Percentiles rank a stretch among this genome's conserved stretches.
Conservation (phyloP, 2,888 invertebrate genomes). For the Dicyrtomina minuta region DNA sequence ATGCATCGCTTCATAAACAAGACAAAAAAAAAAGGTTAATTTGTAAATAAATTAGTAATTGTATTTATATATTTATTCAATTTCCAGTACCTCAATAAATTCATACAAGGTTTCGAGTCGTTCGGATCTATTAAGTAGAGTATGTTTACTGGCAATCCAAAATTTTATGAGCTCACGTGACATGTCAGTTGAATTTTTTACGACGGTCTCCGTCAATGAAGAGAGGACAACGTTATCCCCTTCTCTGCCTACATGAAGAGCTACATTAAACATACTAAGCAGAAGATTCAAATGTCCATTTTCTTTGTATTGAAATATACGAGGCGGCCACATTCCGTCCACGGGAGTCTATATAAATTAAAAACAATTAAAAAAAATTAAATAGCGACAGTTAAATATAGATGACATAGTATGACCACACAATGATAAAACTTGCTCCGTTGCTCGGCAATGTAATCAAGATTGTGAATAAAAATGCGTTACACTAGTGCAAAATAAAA, state of each 20-base stretch:
- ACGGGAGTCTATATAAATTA: conserved; percentile 34
- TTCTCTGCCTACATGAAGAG: conserved; percentile 25
- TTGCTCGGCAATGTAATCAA: no score
- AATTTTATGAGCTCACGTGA: conserved; percentile 16
- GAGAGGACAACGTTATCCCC: conserved; percentile 10
- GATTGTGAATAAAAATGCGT: no score
- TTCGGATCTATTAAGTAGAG: conserved; percentile 29
- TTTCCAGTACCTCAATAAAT: conserved; percentile 36
- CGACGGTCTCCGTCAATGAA: neutral
- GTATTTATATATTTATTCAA: no score
- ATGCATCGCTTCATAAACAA: neutral
- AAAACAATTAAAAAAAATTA: no score
- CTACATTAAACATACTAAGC: conserved; percentile 28
- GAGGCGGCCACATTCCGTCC: conserved; percentile 43
- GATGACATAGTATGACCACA: no score
- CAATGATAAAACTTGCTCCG: no score
- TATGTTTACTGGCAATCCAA: conserved; percentile 24
- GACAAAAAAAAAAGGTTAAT: neutral
- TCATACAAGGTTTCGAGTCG: conserved; percentile 35
- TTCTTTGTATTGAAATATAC: conserved; percentile 27
- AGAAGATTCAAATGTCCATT: conserved; percentile 32
- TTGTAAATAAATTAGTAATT: neutral
- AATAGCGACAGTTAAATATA: no score
- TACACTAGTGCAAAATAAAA: no score
- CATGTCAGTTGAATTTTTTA: conserved; percentile 7